Percentiles rank a stretch among this genome's conserved stretches.
Evolutionary conservation across 2,888 invertebrate genomes (phyloP).

Genomic region (Agriopis aurantiaria): DNA sequence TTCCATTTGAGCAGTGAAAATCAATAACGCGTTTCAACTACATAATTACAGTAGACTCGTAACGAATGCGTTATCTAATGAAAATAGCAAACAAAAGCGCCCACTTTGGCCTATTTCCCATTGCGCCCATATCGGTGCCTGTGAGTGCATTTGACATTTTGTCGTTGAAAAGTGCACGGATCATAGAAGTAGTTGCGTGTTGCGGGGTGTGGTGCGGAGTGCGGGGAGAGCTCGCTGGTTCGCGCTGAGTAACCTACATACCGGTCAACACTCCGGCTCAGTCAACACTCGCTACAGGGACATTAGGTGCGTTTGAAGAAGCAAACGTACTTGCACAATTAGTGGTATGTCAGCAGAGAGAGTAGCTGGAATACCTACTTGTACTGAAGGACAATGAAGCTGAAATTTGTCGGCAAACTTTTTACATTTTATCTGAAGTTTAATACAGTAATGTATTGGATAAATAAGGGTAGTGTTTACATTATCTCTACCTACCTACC

Average conservation of each 20-base stretch:
- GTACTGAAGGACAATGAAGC: neutral
- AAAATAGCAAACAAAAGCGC: constrained; percentile 27
- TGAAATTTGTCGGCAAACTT: neutral
- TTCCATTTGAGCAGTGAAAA: constrained; percentile 51
- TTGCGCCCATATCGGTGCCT: constrained; percentile 39
- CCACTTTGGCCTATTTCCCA: constrained; percentile 43
- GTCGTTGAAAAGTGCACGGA: constrained; percentile 80
- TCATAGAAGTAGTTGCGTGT: constrained; percentile 79
- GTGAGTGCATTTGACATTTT: constrained; percentile 76
- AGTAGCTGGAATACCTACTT: constrained; percentile 12
- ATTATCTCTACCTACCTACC: too few relatives aligned
- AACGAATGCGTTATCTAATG: constrained; percentile 14
- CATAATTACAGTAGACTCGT: neutral
- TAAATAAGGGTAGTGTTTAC: too few relatives aligned
- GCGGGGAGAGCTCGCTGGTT: constrained; percentile 67
- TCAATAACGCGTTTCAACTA: constrained; percentile 51
- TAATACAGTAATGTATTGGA: too few relatives aligned
- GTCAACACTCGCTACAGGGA: constrained; percentile 87
- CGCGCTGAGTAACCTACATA: constrained; percentile 85
- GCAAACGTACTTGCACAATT: constrained; percentile 68
- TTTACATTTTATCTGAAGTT: neutral
- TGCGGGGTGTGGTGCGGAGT: constrained; percentile 50
- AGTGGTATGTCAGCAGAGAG: constrained; percentile 12
- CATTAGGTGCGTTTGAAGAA: constrained; percentile 75
- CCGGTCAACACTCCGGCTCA: constrained; percentile 87